Evolutionary conservation across 2,797 vertebrate genomes (phyloP), one percentile per base, ranked within the genome.

Genomic region (Paramormyrops hopkinsi): DNA sequence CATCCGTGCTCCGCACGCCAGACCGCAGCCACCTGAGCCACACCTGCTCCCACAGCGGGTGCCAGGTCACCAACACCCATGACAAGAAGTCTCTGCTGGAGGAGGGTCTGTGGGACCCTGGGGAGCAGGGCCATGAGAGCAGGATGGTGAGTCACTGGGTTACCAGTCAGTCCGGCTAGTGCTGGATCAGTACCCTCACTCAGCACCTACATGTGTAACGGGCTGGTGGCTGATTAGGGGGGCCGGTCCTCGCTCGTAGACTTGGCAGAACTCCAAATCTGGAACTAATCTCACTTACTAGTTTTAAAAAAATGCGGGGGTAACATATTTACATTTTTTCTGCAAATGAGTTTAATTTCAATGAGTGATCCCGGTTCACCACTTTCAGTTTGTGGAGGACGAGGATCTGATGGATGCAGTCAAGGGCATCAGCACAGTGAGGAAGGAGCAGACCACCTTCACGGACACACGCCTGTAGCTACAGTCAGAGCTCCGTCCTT

Each of bases 391-490:
- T 6, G 94, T 95, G 89, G 97, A 98, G 86, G 97, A 99, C 91
- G 98, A 98, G 0, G 97, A 98, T 89, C 94, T 98, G 89, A 95
- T 96, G 88, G 97, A 96, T 1, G 94, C 96, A 89, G 97, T 99
- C 92, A 98, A 98, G 93, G 96, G 97, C 87, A 97, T 98, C 94
- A 97, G 96, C 93, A 97, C 97, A 0, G 95, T 95, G 90, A 98
- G 96, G 83, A 97, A 98, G 92, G 97, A 99, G 76, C 97, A 97
- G 88, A 97, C 97, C 83, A 94, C 96, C 17, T 99, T 99, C 94
- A 98, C 96, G 0, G 98, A 99, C 92, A 99, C 98, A 59, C 97
- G 98, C 62, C 95, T 98, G 83, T 98, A 92, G 92, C 37, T 87
- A 11, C 53, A 22, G 44, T 22, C 86, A 29, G 51, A 17, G 53